Conservation (phyloP, 2,888 invertebrate genomes). For the Stenichneumon culpator region DNA sequence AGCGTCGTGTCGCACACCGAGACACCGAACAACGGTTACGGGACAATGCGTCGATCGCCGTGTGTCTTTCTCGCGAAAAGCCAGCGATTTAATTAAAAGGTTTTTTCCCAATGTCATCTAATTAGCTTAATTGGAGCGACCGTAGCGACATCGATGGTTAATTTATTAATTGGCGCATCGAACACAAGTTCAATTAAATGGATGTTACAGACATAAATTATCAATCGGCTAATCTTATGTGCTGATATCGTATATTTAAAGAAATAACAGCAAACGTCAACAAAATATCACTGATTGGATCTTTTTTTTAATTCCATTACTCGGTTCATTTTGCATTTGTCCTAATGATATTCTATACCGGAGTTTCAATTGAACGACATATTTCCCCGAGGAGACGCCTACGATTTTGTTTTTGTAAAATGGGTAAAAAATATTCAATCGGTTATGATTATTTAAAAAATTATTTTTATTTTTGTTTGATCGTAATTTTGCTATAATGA, state of each 20-base stretch:
- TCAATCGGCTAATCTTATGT: background rate
- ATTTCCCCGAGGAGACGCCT: too few species aligned
- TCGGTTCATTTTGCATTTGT: background rate
- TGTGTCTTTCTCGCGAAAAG: constrained; percentile 23
- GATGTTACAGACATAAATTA: background rate
- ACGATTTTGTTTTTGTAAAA: too few species aligned
- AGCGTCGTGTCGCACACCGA: constrained; percentile 3
- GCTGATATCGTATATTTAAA: too few species aligned
- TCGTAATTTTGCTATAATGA: too few species aligned
- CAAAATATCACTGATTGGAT: background rate
- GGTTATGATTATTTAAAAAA: too few species aligned
- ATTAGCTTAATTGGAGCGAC: background rate
- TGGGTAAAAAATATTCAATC: too few species aligned
- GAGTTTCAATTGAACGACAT: background rate
- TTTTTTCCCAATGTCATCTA: background rate
- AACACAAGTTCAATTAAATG: background rate
- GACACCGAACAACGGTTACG: constrained; percentile 17
- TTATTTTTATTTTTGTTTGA: too few species aligned
- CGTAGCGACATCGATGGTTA: background rate
- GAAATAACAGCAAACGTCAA: background rate
- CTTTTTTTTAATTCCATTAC: background rate
- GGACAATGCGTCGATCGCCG: constrained; percentile 37
- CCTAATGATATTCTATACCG: background rate
- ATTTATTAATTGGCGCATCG: background rate
- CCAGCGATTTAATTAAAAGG: background rate